Conservation (phyloP, 2,888 invertebrate species). For the Brassicogethes aeneus region DNA sequence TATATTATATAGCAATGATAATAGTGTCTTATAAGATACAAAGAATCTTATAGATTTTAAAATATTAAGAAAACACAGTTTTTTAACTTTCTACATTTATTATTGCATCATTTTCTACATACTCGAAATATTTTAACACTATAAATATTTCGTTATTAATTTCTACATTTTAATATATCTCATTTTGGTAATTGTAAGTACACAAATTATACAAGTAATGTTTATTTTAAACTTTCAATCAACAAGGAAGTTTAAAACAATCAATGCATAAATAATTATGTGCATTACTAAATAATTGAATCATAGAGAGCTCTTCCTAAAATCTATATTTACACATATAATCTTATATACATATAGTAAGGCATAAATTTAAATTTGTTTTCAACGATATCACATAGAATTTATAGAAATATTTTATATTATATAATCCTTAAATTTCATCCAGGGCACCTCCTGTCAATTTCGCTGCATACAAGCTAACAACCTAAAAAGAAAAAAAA, state of each 20-base stretch:
- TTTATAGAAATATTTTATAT: neutral
- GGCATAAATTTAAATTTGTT: neutral
- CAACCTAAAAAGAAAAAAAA: constrained; percentile 50
- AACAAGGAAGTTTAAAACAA: too few species aligned
- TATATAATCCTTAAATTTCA: constrained; percentile 5
- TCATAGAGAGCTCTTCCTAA: neutral
- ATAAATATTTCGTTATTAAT: too few species aligned
- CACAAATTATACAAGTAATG: too few species aligned
- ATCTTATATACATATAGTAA: neutral
- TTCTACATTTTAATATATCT: neutral
- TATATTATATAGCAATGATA: too few species aligned
- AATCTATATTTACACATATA: neutral
- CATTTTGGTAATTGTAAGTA: neutral
- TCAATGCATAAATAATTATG: neutral
- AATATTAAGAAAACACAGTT: too few species aligned
- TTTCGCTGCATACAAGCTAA: constrained; percentile 77
- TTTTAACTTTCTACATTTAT: too few species aligned
- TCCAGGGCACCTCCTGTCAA: constrained; percentile 65
- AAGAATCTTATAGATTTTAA: too few species aligned
- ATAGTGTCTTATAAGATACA: too few species aligned
- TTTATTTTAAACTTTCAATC: too few species aligned
- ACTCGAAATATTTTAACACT: too few species aligned
- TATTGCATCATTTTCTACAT: too few species aligned
- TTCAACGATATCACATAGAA: neutral
- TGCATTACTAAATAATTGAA: neutral